Evolutionary conservation across 2,888 invertebrate species (phyloP), one percentile per base, ranked within the genome.

Genomic region (Ctenicera cuprea): DNA sequence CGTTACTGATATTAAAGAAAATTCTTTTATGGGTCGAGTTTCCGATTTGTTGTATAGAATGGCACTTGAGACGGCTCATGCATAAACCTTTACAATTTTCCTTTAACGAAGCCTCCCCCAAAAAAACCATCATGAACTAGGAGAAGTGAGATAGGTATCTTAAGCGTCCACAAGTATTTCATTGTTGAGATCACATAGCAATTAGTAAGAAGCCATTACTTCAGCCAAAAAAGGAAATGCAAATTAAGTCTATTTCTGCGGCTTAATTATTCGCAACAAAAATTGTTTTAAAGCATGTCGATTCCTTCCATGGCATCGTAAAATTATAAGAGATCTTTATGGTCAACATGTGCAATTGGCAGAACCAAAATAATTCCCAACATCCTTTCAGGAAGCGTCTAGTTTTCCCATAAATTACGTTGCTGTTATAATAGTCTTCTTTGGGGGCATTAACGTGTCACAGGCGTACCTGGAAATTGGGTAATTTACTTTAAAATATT

Each of bases 261-360:
- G 3, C 20, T 11, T 20, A 48, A 30, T 54, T 30, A 18, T 18
- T 33, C 54, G 9, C n/a, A 54, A 54, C 9, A 30, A 1, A 33
- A 57, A 57, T 30, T 26, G 20, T 20, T 26, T 26, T 22, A 11
- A 18, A 50, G 41, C 8, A 43, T 43, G 43, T 43, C 16, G 14
- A 14, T 14, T 45, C 7, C 18, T 16, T 18, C 41, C n/a, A n/a
- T n/a, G n/a, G n/a, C 16, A 16, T 26, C 16, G 7, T 18, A 48
- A 14, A 16, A 48, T 48, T 18, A 18, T 18, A 22, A 22, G 12
- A 26, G 12, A 54, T 43, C n/a, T 22, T 67, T 26, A 43, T 71
- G 71, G 71, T 71, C 70, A 63, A 26, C 50, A 57, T 64, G 71
- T 65, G 54, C 54, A 71, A 71, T 65, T 64, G 64, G 57, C 71